These are phyloP conservation scores for Dipodomys stephensi DNA, from an alignment of 2,113 vertebrate genomes.

Conservation along the genomic window DNA sequence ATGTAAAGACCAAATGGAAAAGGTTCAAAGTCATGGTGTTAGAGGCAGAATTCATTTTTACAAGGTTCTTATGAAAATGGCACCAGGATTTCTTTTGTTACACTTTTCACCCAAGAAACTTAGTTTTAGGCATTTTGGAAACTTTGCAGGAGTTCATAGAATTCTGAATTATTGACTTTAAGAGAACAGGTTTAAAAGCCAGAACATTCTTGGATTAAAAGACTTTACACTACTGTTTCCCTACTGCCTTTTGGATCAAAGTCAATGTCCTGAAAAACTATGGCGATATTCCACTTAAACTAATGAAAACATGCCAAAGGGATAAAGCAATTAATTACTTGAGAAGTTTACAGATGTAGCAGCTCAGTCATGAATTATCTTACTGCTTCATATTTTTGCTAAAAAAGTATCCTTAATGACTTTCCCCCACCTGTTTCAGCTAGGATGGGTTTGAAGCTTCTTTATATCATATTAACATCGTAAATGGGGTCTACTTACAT, in stretches of 20 bases:
- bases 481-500: neutral
- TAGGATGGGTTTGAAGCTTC: neutral
- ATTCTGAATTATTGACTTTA: neutral
- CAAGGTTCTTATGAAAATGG: neutral
- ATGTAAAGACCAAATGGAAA: neutral
- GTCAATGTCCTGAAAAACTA: neutral
- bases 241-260: neutral
- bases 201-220: constrained; percentile 31
- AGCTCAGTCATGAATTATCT: neutral
- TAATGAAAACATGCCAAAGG: neutral
- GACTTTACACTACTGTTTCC: neutral
- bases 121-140: neutral
- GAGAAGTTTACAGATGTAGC: neutral
- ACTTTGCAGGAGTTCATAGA: neutral
- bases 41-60: neutral
- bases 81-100: neutral
- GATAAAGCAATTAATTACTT: neutral
- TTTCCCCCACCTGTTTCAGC: neutral
- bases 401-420: neutral
- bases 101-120: neutral
- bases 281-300: neutral
- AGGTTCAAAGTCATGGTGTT: neutral
- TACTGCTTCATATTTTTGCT: neutral
- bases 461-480: neutral
- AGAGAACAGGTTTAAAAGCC: neutral